Conservation (phyloP, 2,888 invertebrate species). For the Andrena flavipes region DNA sequence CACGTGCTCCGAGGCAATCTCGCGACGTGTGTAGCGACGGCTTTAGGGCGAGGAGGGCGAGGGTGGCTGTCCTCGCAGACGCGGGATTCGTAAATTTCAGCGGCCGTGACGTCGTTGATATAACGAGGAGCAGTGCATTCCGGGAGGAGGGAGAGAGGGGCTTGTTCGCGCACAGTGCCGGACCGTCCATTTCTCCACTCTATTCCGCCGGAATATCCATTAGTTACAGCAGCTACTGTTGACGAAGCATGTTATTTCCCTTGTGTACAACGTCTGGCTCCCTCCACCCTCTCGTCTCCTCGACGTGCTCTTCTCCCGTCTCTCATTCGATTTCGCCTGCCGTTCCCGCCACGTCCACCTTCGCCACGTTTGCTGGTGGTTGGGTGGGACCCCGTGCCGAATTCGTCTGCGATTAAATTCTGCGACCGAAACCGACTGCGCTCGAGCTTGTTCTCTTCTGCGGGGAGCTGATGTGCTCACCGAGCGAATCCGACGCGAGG, state of each 20-base stretch:
- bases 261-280: slow-evolving; percentile 81
- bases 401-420: slow-evolving; percentile 61
- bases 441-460: background rate
- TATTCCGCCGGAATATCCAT: slow-evolving; percentile 83
- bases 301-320: slow-evolving; percentile 33
- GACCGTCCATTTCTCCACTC: slow-evolving; percentile 79
- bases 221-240: slow-evolving; percentile 84
- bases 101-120: slow-evolving; percentile 63
- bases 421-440: background rate
- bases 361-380: slow-evolving; percentile 69
- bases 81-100: slow-evolving; percentile 66
- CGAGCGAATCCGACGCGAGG: background rate
- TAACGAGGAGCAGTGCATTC: slow-evolving; percentile 66
- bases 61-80: slow-evolving; percentile 25
- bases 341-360: slow-evolving; percentile 57
- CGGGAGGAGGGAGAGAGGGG: slow-evolving; percentile 37
- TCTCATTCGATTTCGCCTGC: slow-evolving; percentile 53
- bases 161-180: slow-evolving; percentile 69
- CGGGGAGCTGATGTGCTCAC: background rate
- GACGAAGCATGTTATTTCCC: slow-evolving; percentile 85
- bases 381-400: slow-evolving; percentile 62
- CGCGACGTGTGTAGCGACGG: slow-evolving; percentile 43
- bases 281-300: slow-evolving; percentile 58
- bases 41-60: background rate
- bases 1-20: slow-evolving; percentile 60